phyloP scores from a whole-genome alignment of 2,888 invertebrate genomes.

The Melinopterus prodromus region DNA sequence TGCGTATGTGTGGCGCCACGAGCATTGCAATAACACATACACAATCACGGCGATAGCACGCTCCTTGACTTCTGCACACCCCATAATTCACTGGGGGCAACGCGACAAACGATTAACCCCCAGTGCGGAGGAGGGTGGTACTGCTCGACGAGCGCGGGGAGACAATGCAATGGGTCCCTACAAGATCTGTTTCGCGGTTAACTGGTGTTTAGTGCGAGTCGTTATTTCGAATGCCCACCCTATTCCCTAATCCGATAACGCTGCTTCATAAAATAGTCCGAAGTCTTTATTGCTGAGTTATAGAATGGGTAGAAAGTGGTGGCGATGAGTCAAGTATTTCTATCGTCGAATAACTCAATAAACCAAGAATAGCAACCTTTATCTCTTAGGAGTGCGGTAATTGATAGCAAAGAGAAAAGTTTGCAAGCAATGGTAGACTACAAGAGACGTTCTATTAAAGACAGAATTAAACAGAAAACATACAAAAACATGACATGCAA shows the following conservation, averaged over 20 bases:
- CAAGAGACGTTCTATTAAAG: too few relatives aligned
- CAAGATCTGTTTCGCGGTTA: slow-evolving; percentile 4
- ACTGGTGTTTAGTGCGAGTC: not conserved
- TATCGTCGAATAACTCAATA: too few relatives aligned
- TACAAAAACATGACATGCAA: too few relatives aligned
- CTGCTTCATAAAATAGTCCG: not conserved
- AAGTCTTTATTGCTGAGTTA: not conserved
- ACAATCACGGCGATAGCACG: slow-evolving; percentile 46
- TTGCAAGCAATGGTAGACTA: not conserved
- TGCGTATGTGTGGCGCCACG: slow-evolving; percentile 41
- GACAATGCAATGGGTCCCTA: not conserved
- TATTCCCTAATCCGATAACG: not conserved
- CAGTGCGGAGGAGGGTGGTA: slow-evolving; percentile 8
- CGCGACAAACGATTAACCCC: slow-evolving; percentile 48
- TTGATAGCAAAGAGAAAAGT: too few relatives aligned
- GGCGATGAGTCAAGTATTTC: too few relatives aligned
- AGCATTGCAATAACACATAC: slow-evolving; percentile 43
- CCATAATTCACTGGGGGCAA: slow-evolving; percentile 48
- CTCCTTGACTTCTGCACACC: slow-evolving; percentile 48
- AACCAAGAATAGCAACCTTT: too few relatives aligned
- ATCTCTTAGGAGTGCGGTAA: too few relatives aligned
- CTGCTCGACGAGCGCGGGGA: not conserved
- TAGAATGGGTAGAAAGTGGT: too few relatives aligned
- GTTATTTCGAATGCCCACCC: not conserved
- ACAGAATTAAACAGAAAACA: too few relatives aligned